phyloP scores from a whole-genome alignment of 1,140 invertebrate genomes.

The Carposina sasakii region DNA sequence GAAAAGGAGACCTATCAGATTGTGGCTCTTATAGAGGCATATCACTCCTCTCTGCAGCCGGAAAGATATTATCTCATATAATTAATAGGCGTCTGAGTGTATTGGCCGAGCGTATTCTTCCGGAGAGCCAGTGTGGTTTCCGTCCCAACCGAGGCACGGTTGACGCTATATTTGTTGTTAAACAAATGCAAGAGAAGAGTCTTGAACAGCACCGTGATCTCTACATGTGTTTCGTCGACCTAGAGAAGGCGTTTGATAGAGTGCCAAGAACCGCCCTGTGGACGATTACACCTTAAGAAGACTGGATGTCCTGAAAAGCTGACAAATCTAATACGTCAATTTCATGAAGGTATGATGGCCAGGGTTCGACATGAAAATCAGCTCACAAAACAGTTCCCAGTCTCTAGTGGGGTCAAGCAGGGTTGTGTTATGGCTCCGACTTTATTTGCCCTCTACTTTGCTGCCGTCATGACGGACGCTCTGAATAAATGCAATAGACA shows the following conservation, averaged over 20 bases:
- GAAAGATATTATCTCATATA: conserved; percentile 6
- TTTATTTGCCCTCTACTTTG: conserved; percentile 24
- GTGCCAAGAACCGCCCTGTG: conserved; percentile 14
- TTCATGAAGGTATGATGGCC: conserved; percentile 20
- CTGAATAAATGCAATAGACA: conserved; percentile 5
- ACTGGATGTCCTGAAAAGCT: conserved; percentile 14
- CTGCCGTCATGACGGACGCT: conserved; percentile 18
- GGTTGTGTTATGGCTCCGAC: conserved; percentile 24
- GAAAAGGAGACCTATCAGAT: conserved; percentile 5
- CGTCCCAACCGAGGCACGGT: conserved; percentile 21
- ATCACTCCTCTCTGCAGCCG: neutral
- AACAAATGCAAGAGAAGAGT: conserved; percentile 29
- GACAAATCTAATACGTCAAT: conserved; percentile 13
- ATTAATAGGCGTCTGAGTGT: conserved; percentile 11
- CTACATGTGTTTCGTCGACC: conserved; percentile 29
- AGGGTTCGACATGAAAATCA: conserved; percentile 17
- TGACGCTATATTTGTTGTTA: conserved; percentile 27
- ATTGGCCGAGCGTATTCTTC: conserved; percentile 19
- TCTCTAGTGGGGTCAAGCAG: conserved; percentile 22
- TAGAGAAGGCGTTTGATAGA: conserved; percentile 29
- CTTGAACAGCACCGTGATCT: conserved; percentile 22
- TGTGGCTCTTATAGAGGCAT: conserved; percentile 8
- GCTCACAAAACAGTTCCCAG: conserved; percentile 12
- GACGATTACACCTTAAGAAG: conserved; percentile 5
- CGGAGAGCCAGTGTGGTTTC: conserved; percentile 29